phyloP scores from a whole-genome alignment of 2,888 invertebrate genomes.

The Agriotes lineatus region DNA sequence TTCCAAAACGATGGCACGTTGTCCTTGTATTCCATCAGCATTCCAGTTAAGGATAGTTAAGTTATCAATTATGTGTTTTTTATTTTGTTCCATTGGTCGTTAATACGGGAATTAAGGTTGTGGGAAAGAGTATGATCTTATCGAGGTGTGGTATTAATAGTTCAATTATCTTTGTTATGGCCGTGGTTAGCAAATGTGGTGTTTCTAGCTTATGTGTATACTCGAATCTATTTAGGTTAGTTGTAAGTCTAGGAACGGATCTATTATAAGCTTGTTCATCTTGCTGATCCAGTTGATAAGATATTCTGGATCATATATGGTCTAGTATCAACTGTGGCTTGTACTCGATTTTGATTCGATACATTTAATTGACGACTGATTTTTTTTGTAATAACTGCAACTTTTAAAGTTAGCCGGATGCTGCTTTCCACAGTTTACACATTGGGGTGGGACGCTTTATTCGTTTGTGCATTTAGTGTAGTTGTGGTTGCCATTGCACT shows the following conservation, averaged over 20 bases:
- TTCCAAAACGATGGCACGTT: background rate
- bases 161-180: background rate
- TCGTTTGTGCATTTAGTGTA: slow-evolving; percentile 14
- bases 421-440: slow-evolving; percentile 5
- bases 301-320: background rate
- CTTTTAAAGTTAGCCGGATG: slow-evolving; percentile 4
- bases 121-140: slow-evolving; percentile 3
- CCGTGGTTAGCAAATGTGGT: slow-evolving; percentile 9
- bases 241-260: no score
- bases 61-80: slow-evolving; percentile 12
- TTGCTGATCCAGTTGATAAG: slow-evolving; percentile 2
- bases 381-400: slow-evolving; percentile 4
- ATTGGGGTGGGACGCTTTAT: background rate
- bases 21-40: slow-evolving; percentile 8
- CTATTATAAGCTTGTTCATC: background rate
- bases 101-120: slow-evolving; percentile 8
- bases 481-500: slow-evolving; percentile 22
- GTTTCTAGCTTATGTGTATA: slow-evolving; percentile 8
- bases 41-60: no score
- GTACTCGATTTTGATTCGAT: background rate
- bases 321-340: background rate
- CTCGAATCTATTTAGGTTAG: background rate
- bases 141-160: no score
- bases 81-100: background rate
- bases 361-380: slow-evolving; percentile 2